A percentile compares a stretch with the other conserved stretches of the same genome.
Conservation (phyloP, 2,888 invertebrate species). For the Ormyrus labotus region DNA sequence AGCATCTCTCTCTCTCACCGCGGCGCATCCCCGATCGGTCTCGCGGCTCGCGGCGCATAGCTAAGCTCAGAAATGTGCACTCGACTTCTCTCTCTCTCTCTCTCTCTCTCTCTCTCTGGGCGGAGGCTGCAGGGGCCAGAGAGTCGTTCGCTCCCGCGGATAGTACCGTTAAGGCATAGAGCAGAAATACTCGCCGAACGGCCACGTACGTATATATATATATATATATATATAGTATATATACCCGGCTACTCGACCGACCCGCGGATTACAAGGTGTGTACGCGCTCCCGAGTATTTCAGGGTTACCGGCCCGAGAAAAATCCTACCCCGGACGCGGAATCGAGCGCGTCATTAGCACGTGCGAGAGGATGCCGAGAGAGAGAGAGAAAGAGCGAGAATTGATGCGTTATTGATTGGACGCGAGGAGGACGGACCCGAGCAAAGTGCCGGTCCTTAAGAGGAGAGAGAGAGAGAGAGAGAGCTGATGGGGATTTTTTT, state of each 20-base stretch:
- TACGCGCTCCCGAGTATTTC: no score
- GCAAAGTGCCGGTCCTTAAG: no score
- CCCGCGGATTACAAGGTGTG: neutral
- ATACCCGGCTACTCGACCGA: slow-evolving; percentile 1
- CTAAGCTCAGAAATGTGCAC: neutral
- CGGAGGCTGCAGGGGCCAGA: no score
- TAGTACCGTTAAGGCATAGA: slow-evolving; percentile 48
- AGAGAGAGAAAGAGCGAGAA: no score
- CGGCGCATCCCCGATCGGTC: neutral
- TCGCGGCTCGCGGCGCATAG: slow-evolving; percentile 6
- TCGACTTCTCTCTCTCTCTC: slow-evolving; percentile 1
- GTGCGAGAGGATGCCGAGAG: no score
- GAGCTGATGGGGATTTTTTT: no score
- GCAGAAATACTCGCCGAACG: slow-evolving; percentile 21
- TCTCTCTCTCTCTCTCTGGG: neutral
- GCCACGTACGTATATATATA: neutral
- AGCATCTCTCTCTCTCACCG: neutral
- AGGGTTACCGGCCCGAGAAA: no score
- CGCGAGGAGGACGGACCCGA: no score
- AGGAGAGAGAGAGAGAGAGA: no score
- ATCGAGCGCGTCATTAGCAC: no score
- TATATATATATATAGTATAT: neutral
- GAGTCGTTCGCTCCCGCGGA: slow-evolving; percentile 3
- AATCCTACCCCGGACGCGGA: no score
- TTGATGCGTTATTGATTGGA: no score